phyloP scores from a whole-genome alignment of 1,140 invertebrate species.

The Drosophila kikkawai region DNA sequence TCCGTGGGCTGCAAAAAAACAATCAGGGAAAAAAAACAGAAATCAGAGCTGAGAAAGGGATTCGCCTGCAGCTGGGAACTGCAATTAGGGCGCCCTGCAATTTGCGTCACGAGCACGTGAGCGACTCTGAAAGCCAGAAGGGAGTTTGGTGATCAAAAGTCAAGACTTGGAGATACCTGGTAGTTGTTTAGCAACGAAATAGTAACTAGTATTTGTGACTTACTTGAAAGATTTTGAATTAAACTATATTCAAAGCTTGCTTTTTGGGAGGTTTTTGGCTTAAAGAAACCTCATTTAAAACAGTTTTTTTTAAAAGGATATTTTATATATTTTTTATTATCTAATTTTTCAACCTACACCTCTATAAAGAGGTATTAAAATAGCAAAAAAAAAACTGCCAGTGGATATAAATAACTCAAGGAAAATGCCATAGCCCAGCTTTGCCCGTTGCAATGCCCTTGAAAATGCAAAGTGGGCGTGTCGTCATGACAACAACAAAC shows the following conservation, averaged over 20 bases:
- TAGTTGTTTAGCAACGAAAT: not conserved
- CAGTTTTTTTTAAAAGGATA: not conserved
- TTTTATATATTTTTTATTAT: too few species aligned
- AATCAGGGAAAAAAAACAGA: slow-evolving; percentile 23
- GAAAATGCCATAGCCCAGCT: slow-evolving; percentile 12
- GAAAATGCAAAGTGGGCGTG: slow-evolving; percentile 70
- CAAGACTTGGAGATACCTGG: not conserved
- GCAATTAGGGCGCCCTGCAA: slow-evolving; percentile 49
- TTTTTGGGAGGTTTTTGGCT: not conserved
- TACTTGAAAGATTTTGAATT: not conserved
- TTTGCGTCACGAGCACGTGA: slow-evolving; percentile 59
- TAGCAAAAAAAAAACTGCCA: slow-evolving; percentile 25
- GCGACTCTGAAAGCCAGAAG: slow-evolving; percentile 11
- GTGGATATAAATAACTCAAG: slow-evolving; percentile 44
- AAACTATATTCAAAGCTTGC: too few species aligned
- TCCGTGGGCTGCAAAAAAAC: slow-evolving; percentile 32
- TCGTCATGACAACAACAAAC: slow-evolving; percentile 60
- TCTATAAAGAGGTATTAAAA: slow-evolving; percentile 9
- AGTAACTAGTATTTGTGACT: too few species aligned
- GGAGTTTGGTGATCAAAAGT: not conserved
- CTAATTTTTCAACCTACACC: not conserved
- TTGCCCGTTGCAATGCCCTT: slow-evolving; percentile 55
- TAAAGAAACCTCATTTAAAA: too few species aligned
- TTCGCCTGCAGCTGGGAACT: slow-evolving; percentile 45
- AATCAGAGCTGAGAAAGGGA: slow-evolving; percentile 25